Percentiles rank a stretch among this genome's conserved stretches.
These are phyloP conservation scores for Solea solea DNA, from an alignment of 2,113 vertebrate species.

Conservation along the genomic window DNA sequence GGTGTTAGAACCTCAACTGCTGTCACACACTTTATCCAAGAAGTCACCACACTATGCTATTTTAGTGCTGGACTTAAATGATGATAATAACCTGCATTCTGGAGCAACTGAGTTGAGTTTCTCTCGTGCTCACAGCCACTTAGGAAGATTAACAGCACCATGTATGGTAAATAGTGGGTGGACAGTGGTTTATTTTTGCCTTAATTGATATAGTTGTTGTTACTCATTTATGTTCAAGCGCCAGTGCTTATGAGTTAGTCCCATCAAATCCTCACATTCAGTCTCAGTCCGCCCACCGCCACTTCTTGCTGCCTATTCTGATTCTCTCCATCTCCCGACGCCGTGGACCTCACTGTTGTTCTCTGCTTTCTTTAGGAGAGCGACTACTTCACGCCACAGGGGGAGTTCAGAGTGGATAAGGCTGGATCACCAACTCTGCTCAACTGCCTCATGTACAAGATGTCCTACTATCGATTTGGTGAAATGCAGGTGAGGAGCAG, in stretches of 20 bases:
- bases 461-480: slow-evolving; percentile 99
- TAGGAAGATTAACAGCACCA: too few relatives aligned
- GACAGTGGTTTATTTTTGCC: too few relatives aligned
- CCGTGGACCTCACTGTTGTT: background rate
- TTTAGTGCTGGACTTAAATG: too few relatives aligned
- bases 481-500: slow-evolving; percentile 94
- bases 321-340: background rate
- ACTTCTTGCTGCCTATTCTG: background rate
- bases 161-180: too few relatives aligned
- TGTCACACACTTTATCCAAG: too few relatives aligned
- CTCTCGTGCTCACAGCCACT: too few relatives aligned
- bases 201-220: too few relatives aligned
- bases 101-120: too few relatives aligned
- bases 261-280: background rate
- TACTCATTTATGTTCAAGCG: too few relatives aligned
- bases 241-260: background rate
- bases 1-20: too few relatives aligned
- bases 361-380: slow-evolving; percentile 87
- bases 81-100: too few relatives aligned
- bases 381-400: slow-evolving; percentile 98
- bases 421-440: slow-evolving; percentile 96
- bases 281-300: background rate
- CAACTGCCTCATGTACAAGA: slow-evolving; percentile 99
- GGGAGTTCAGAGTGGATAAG: slow-evolving; percentile 98
- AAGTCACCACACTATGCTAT: too few relatives aligned